Evolutionary conservation across 2,888 invertebrate genomes (phyloP), one percentile per base, ranked within the genome.

Genomic region (Drosophila setosimentum): DNA sequence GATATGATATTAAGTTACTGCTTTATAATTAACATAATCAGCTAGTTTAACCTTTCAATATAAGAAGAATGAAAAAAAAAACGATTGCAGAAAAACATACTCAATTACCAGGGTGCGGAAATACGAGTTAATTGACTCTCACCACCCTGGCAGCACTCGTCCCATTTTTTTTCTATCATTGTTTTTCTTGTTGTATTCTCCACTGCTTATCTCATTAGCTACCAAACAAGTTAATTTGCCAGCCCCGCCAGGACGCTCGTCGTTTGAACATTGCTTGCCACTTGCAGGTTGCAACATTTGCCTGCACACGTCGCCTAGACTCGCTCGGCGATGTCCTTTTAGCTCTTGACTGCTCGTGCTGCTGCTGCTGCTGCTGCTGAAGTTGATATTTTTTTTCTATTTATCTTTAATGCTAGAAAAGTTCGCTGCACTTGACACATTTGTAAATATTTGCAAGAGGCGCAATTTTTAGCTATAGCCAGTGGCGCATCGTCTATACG

Each of bases 221-320:
- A 76, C 78, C 81, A 86, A 86, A 86, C 86, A 86, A 82, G 84
- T 86, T 85, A 79, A 86, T 86, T 84, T 83, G 83, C 69, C 80
- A 73, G 68, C 65, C 80, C 78, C 35, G 37, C 33, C 65, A 60
- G 70, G 63, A 33, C 70, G 72, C 79, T 74, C 74, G 45, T 61
- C 57, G 68, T 60, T 55, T 40, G 48, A 40, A 54, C 53, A 61
- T 61, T 50, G 54, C 73, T 76, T 76, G 82, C 76, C 80, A 77
- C 77, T 75, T 75, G 82, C 77, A 82, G 64, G 61, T 50, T 54
- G 68, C 68, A 65, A 60, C 74, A 84, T 83, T 85, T 83, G 81
- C 83, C 83, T 83, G 72, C 83, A 85, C 83, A 85, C 85, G 83
- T 76, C 68, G 73, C 73, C 68, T 29, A 11, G 42, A 30, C 21